A percentile compares a stretch with the other conserved stretches of the same genome.
Evolutionary conservation across 2,797 vertebrate species (phyloP).

Genomic region (Cheirogaleus major): DNA sequence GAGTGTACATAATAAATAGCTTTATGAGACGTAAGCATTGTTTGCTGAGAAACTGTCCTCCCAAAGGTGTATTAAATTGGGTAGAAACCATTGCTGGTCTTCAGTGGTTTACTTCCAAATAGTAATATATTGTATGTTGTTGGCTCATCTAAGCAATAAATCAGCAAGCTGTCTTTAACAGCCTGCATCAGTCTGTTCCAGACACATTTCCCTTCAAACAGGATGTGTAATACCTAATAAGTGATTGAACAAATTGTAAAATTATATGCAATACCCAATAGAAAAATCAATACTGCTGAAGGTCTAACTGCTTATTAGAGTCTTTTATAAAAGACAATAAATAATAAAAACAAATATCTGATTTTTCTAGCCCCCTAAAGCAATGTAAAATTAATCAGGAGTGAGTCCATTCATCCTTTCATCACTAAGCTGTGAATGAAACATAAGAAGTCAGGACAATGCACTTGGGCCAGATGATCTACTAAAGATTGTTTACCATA

Average conservation of each 20-base stretch:
- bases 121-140: conserved; percentile 15
- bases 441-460: conserved; percentile 73
- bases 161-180: background rate
- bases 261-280: conserved; percentile 71
- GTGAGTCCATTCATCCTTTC: conserved; percentile 67
- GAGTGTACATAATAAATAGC: conserved; percentile 26
- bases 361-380: conserved; percentile 61
- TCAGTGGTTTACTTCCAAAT: conserved; percentile 63
- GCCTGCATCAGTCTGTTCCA: background rate
- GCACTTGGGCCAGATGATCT: background rate
- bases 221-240: background rate
- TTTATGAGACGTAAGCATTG: background rate
- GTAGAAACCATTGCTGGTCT: background rate
- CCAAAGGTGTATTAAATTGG: background rate
- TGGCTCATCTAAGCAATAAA: conserved; percentile 41
- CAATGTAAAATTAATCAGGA: conserved; percentile 74
- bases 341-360: conserved; percentile 54
- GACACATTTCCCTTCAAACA: conserved; percentile 69
- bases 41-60: background rate
- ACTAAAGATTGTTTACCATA: background rate
- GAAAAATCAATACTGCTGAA: conserved; percentile 75
- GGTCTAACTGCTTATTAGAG: conserved; percentile 79
- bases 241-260: conserved; percentile 77
- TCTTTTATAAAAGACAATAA: conserved; percentile 45
- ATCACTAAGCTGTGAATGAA: conserved; percentile 65